phyloP scores from a whole-genome alignment of 2,797 vertebrate genomes.

The Intellagama lesueurii region DNA sequence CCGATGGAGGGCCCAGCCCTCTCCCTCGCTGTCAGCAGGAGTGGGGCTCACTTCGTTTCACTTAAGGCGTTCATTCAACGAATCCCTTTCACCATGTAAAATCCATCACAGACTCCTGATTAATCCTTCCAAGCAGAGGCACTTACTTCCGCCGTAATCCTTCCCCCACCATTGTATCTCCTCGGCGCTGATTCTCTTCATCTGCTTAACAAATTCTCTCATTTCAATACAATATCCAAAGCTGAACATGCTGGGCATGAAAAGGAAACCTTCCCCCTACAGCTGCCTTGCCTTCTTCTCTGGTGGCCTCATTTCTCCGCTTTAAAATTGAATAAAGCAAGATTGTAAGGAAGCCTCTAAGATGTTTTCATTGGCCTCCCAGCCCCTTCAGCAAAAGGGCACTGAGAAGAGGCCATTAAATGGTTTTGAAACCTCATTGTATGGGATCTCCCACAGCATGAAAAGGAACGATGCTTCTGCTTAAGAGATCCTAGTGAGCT shows the following conservation, averaged over 20 bases:
- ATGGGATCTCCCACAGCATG: constrained; percentile 5
- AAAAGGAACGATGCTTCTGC: not conserved
- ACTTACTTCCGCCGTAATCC: constrained; percentile 75
- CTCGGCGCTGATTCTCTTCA: constrained; percentile 70
- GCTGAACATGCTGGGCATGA: constrained; percentile 65
- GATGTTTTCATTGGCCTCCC: not conserved
- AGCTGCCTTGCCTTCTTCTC: constrained; percentile 46
- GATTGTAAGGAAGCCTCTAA: not conserved
- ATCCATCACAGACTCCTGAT: constrained; percentile 73
- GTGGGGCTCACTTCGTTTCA: constrained; percentile 74
- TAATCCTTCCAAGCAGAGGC: constrained; percentile 74
- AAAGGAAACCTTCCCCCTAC: constrained; percentile 55
- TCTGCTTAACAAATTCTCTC: constrained; percentile 73
- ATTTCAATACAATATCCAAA: constrained; percentile 65
- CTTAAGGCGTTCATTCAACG: constrained; percentile 63
- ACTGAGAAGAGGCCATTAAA: not conserved
- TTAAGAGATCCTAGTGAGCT: not conserved
- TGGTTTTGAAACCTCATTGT: too few relatives aligned
- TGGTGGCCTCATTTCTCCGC: constrained; percentile 24
- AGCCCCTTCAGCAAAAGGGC: not conserved
- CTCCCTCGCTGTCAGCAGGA: constrained; percentile 44
- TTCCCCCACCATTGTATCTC: constrained; percentile 71
- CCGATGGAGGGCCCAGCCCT: too few relatives aligned
- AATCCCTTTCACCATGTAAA: constrained; percentile 74
- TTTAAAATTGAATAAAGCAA: constrained; percentile 12